Base-by-base conservation (phyloP, 1,140 invertebrate species). In the Asobara japonica region DNA sequence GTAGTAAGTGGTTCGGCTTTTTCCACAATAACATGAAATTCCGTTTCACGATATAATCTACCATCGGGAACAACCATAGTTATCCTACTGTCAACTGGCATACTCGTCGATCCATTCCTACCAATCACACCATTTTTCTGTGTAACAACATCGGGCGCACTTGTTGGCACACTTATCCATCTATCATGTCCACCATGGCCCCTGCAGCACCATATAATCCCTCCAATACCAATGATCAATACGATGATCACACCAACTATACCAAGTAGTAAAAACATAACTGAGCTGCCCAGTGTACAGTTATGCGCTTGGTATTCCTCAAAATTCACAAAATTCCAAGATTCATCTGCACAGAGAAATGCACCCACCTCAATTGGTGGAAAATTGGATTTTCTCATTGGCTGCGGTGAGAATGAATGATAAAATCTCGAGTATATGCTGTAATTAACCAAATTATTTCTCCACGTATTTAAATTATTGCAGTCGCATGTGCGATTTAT, bases 1-100 rank as follows among this genome's bases (percentile, higher is more conserved):
- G 93, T 94, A 22, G 93, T 94, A 29, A 95, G 86, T 22, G 94
- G 90, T 81, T 94, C 92, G 8, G 93, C 92, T 79, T 92, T 92
- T 88, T 95, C 94, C 62, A 95, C 92, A 80, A 95, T 92, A 75
- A 95, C 93, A 83, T 95, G 92, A 78, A 95, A 90, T 84, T 95
- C 94, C 2, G 94, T 95, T 84, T 95, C 94, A 78, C 91, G 89
- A 83, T 96, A 96, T 11, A 93, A 92, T 79, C 92, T 90, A 1
- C 93, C 92, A 68, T 95, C 94, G 0, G 94, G 94, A 72, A 94
- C 90, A 30, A 95, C 92, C 83, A 95, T 88, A 18, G 88, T 89
- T 73, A 90, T 87, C 69, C 84, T 78, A 29, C 85, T 86, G 79
- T 87, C 86, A 25, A 86, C 84, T 3, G 84, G 83, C 0, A 67